Evolutionary conservation across 2,888 invertebrate genomes (phyloP), one percentile per base, ranked within the genome.

Genomic region (Osedax frankpressi): DNA sequence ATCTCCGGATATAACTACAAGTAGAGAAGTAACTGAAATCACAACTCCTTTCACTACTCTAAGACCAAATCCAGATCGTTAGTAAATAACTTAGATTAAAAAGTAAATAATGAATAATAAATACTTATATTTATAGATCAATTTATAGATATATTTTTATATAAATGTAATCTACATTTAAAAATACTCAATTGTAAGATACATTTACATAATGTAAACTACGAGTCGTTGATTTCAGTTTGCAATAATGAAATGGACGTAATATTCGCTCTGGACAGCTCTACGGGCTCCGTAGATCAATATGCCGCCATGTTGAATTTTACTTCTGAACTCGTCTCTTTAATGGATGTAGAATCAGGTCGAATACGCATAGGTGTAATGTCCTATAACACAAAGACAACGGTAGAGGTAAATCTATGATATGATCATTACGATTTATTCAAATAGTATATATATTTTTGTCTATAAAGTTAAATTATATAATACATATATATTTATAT

Each of bases 181-280:
- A 44, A n/a, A 11, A 44, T 44, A 11, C 44, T 11, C 44, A 44
- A 44, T 11, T 44, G 44, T 44, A 11, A 19, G 19, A 44, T 44
- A 44, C 19, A 44, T 44, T 11, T 44, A 11, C 19, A 44, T 44
- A 11, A 6, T 44, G 19, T 44, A 19, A 11, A 6, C 11, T 44
- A 44, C 44, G n/a, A 44, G 19, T 44, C 44, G 11, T 19, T 19
- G 11, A 11, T 44, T 19, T 11, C 44, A 78, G 78, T 28, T 11
- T 78, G 77, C 60, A 27, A 78, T 19, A 70, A 72, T 1, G 67
- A 68, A 11, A n/a, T 75, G 63, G 78, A 78, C 70, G 70, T 78
- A 26, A 74, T 77, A n/a, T 30, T 78, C 26, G 59, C 77, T 2
- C 71, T 78, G 60, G 78, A 78, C 72, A 30, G 76, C 25, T 78